Evolutionary conservation across 1,140 invertebrate genomes (phyloP).

Genomic region (Tenebrio molitor): DNA sequence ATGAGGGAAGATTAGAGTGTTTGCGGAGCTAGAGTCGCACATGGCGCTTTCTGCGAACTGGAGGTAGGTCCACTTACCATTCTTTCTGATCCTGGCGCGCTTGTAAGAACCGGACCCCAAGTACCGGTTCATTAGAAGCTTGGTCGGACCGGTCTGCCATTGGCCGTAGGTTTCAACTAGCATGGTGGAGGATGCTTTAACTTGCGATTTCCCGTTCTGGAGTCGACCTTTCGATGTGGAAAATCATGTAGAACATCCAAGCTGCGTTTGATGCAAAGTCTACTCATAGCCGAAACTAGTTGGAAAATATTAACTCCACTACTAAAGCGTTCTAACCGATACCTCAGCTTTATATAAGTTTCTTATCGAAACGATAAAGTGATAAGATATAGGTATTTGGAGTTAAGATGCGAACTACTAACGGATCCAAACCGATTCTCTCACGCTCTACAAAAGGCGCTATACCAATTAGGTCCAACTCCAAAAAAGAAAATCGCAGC

Average conservation of each 20-base stretch:
- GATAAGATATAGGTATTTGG: conserved; percentile 20
- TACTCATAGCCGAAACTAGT: conserved; percentile 44
- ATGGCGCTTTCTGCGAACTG: conserved; percentile 11
- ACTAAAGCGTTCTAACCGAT: conserved; percentile 25
- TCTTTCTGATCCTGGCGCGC: conserved; percentile 19
- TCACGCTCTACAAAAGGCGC: too few species aligned
- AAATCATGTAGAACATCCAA: conserved; percentile 40
- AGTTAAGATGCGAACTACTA: neutral
- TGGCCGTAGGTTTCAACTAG: conserved; percentile 8
- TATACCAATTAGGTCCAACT: too few species aligned
- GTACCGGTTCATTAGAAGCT: conserved; percentile 41
- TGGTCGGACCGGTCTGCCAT: conserved; percentile 40
- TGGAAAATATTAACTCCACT: conserved; percentile 26
- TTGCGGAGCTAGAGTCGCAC: conserved; percentile 5
- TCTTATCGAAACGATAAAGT: conserved; percentile 34
- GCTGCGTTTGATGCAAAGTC: conserved; percentile 4
- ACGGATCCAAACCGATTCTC: neutral
- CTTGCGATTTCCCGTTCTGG: conserved; percentile 47
- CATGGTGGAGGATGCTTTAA: conserved; percentile 22
- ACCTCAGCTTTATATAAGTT: conserved; percentile 34
- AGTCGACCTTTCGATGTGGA: conserved; percentile 39
- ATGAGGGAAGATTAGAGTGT: conserved; percentile 46
- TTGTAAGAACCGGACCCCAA: conserved; percentile 15
- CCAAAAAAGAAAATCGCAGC: neutral
- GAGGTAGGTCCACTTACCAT: conserved; percentile 34